These are phyloP conservation scores for Apamea epomidion DNA, from an alignment of 2,888 invertebrate genomes.

Conservation along the genomic window DNA sequence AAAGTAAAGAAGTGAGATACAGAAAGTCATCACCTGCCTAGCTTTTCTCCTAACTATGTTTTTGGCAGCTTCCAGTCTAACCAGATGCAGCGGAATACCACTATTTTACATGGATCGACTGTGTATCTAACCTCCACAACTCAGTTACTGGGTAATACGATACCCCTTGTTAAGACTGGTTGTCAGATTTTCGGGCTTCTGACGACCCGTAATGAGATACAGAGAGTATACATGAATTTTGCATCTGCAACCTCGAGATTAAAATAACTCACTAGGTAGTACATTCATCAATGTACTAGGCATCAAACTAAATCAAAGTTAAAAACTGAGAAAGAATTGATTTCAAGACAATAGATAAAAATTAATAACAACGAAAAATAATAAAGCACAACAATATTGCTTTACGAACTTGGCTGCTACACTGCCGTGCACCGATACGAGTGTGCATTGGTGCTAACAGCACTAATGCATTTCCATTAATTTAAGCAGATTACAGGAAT, in stretches of 20 bases:
- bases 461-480: constrained; percentile 54
- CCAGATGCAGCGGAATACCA: too few species aligned
- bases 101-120: too few species aligned
- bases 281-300: background rate
- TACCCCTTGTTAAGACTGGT: too few species aligned
- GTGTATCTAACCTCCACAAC: too few species aligned
- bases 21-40: too few species aligned
- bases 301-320: background rate
- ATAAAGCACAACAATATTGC: background rate
- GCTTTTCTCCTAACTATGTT: too few species aligned
- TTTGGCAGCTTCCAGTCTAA: too few species aligned
- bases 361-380: background rate
- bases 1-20: background rate
- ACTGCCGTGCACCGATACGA: constrained; percentile 1
- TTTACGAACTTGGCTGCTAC: constrained; percentile 8
- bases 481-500: constrained; percentile 56
- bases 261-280: background rate
- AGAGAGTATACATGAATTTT: background rate
- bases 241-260: background rate
- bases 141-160: too few species aligned
- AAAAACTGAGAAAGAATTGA: background rate
- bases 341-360: background rate
- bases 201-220: too few species aligned
- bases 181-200: too few species aligned
- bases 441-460: constrained; percentile 26